phyloP scores from a whole-genome alignment of 1,140 invertebrate species.

The Bicyclus anynana region DNA sequence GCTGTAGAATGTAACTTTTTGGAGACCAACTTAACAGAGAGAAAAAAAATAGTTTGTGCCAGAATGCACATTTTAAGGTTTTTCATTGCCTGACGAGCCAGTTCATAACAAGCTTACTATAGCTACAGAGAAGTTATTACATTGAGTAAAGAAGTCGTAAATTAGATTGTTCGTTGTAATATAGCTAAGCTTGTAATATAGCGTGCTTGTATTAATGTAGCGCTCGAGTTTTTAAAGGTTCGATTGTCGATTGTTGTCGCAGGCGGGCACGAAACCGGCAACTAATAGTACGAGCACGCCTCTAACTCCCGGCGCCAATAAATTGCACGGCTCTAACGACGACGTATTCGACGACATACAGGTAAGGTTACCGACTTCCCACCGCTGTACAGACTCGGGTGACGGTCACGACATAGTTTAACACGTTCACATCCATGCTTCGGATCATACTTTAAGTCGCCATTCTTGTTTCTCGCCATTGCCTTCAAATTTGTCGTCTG shows the following conservation, averaged over 20 bases:
- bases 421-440: slow-evolving; percentile 71
- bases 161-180: background rate
- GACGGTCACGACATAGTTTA: slow-evolving; percentile 51
- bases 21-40: too few relatives aligned
- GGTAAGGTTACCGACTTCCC: slow-evolving; percentile 43
- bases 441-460: slow-evolving; percentile 40
- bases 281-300: slow-evolving; percentile 72
- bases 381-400: slow-evolving; percentile 36
- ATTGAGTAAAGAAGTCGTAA: background rate
- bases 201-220: slow-evolving; percentile 1
- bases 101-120: background rate
- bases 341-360: slow-evolving; percentile 75
- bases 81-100: background rate
- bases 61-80: too few relatives aligned
- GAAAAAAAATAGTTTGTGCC: too few relatives aligned
- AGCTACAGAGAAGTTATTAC: background rate
- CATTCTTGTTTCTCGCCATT: slow-evolving; percentile 26
- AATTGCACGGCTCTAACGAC: slow-evolving; percentile 68
- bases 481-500: background rate
- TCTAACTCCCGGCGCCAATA: slow-evolving; percentile 60
- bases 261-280: slow-evolving; percentile 56
- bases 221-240: slow-evolving; percentile 3
- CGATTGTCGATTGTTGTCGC: slow-evolving; percentile 49
- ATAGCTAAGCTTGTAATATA: background rate
- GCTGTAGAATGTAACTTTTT: too few relatives aligned